A percentile compares a stretch with the other conserved stretches of the same genome.
These are phyloP conservation scores for Procavia capensis DNA, from an alignment of 2,113 vertebrate genomes.

Conservation along the genomic window DNA sequence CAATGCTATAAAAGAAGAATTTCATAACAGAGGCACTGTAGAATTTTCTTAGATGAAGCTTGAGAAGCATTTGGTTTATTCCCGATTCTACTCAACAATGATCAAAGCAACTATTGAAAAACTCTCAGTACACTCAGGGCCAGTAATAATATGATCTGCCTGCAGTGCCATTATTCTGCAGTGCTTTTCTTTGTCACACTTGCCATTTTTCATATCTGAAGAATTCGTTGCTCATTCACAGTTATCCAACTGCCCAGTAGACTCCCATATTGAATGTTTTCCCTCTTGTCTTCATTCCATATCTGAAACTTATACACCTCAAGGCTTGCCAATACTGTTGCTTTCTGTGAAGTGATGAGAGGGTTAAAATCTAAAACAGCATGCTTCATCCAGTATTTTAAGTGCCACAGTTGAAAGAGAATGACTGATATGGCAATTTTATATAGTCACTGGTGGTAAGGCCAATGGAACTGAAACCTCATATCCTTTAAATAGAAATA, in stretches of 20 bases:
- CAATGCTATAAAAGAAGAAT: neutral
- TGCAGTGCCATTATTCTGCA: neutral
- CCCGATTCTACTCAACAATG: neutral
- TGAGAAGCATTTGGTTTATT: neutral
- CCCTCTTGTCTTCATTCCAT: neutral
- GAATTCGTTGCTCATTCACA: neutral
- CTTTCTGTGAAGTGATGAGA: neutral
- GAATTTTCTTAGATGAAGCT: neutral
- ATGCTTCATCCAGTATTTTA: neutral
- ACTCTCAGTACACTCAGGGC: accelerated
- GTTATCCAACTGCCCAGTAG: neutral
- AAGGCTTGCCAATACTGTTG: neutral
- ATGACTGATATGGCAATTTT: neutral
- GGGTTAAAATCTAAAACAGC: neutral
- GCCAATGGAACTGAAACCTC: no score
- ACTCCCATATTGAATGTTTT: neutral
- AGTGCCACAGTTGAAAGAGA: neutral
- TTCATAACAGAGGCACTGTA: neutral
- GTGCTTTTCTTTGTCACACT: neutral
- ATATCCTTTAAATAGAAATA: neutral
- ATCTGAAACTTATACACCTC: neutral
- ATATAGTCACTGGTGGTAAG: no score
- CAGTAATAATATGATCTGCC: neutral
- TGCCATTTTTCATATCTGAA: neutral
- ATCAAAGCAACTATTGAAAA: neutral